Evolutionary conservation across 1,140 invertebrate genomes (phyloP), one percentile per base, ranked within the genome.

Genomic region (Phymorhynchus buccinoides): DNA sequence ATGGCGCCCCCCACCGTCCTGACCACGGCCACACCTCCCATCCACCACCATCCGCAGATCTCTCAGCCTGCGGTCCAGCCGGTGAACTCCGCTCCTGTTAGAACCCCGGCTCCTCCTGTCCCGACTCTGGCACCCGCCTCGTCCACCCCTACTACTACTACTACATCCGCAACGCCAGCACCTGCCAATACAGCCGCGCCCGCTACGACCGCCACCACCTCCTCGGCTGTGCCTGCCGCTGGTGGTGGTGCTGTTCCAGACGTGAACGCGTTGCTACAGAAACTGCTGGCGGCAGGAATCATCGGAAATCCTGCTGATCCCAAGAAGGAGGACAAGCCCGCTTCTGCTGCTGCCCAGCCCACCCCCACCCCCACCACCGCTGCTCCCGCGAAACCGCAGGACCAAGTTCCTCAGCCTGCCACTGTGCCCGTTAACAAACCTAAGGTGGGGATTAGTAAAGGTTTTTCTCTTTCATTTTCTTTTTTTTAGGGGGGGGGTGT

Each of bases 191-290:
- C 80, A n/a, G 48, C 56, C 52, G 0, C 66, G 30, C 22, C 75
- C 48, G 32, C 85, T 22, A 56, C 79, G 32, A 22, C 68, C 30
- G 35, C 52, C n/a, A n/a, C 84, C 18, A 22, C 80, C 6, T 32
- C 71, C 6, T 27, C 84, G 16, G n/a, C 48, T 44, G 35, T 66
- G 32, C 3, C 48, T 30, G 3, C 78, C 27, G 37, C 35, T 83
- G 82, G 42, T 35, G n/a, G 66, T 41, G 37, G 85, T 41, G 39
- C 80, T 77, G 56, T 84, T 93, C 90, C 97, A 0, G 96, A 97
- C 91, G 96, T 98, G 37, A 95, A 95, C 85, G 96, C 97, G 88
- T 92, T 98, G n/a, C 97, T 97, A 90, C 95, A 96, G 85, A 97
- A 97, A 92, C 92, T 98, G 0, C 95, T 98, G 0, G 96, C 96